A percentile compares a stretch with the other conserved stretches of the same genome.
phyloP scores from a whole-genome alignment of 2,797 vertebrate genomes.

The Sebastolobus alascanus region DNA sequence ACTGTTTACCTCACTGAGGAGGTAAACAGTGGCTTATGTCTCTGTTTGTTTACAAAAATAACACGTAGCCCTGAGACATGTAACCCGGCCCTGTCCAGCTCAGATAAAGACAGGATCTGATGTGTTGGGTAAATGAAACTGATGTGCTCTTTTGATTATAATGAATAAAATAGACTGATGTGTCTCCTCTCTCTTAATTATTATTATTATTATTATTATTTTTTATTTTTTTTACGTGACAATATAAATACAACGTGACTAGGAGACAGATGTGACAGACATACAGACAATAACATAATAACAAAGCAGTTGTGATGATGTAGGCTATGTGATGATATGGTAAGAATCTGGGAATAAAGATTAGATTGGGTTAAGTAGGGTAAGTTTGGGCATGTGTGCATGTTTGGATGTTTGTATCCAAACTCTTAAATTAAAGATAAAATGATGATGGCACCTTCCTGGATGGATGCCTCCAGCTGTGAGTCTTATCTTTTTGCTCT shows the following conservation, averaged over 20 bases:
- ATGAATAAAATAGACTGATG: background rate
- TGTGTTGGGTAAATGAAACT: background rate
- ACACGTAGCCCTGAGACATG: background rate
- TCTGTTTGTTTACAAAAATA: conserved; percentile 7
- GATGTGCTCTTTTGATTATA: background rate
- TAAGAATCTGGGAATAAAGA: too few relatives aligned
- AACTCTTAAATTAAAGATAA: background rate
- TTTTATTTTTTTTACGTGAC: too few relatives aligned
- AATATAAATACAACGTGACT: too few relatives aligned
- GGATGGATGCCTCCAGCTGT: conserved; percentile 46
- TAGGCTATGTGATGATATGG: too few relatives aligned
- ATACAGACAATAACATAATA: too few relatives aligned
- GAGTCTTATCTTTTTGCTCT: conserved; percentile 47
- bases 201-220: accelerated
- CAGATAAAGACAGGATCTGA: conserved; percentile 14
- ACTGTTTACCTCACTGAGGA: background rate
- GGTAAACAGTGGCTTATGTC: conserved; percentile 11
- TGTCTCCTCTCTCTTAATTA: background rate
- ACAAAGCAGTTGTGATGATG: too few relatives aligned
- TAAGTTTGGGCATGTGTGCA: too few relatives aligned
- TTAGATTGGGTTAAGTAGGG: too few relatives aligned
- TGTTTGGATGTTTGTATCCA: too few relatives aligned
- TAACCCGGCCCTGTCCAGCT: background rate
- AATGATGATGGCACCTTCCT: conserved; percentile 10
- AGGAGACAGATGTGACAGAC: too few relatives aligned